These are phyloP conservation scores for Cydia fagiglandana DNA, from an alignment of 1,140 invertebrate genomes.

Conservation along the genomic window DNA sequence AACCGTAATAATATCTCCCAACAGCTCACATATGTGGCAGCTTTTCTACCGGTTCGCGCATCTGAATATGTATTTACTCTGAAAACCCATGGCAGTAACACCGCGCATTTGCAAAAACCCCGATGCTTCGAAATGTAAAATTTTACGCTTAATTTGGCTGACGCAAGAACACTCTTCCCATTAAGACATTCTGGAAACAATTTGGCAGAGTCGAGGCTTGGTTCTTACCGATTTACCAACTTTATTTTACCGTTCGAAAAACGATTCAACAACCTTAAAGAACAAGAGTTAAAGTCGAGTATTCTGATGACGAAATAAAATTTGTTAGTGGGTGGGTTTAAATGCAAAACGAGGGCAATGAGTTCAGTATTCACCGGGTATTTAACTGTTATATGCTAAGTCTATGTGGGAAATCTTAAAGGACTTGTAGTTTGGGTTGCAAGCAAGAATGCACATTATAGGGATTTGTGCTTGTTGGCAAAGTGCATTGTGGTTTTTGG, in stretches of 20 bases:
- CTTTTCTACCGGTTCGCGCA: background rate
- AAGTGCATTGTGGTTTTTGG: background rate
- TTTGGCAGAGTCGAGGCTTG: constrained; percentile 25
- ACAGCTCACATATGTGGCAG: too few relatives aligned
- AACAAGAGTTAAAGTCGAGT: background rate
- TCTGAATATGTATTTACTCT: constrained; percentile 7
- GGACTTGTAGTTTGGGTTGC: background rate
- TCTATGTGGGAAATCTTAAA: constrained; percentile 21
- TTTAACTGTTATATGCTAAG: constrained; percentile 14
- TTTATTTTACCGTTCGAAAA: background rate
- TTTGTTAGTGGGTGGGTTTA: background rate
- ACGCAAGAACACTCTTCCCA: constrained; percentile 30
- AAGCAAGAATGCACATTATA: background rate
- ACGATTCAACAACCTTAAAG: background rate
- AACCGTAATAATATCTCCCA: too few relatives aligned
- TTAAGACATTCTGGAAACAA: constrained; percentile 31
- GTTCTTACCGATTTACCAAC: constrained; percentile 24
- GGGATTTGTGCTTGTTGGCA: background rate
- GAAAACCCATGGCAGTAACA: background rate
- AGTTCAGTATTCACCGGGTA: constrained; percentile 27
- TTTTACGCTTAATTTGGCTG: constrained; percentile 30
- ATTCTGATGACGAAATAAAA: background rate
- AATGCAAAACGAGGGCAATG: constrained; percentile 28
- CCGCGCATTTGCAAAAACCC: constrained; percentile 24
- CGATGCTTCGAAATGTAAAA: constrained; percentile 21